Conservation (phyloP, 2,888 invertebrate genomes). For the Leucophenga montana region DNA sequence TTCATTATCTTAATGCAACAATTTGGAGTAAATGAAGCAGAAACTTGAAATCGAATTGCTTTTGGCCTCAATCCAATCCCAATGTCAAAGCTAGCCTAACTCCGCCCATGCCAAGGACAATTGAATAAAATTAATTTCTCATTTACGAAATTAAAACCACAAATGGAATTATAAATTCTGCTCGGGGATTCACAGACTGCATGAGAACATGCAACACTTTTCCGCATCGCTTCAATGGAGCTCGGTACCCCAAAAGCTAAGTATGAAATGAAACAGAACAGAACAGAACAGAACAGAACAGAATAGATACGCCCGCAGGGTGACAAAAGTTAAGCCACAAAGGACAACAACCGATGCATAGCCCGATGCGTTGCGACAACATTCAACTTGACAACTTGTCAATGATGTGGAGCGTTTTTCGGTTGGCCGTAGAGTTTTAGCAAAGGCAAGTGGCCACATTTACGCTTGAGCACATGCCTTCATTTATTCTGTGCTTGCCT, state of each 20-base stretch:
- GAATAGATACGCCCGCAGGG: constrained; percentile 56
- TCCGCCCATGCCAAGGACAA: constrained; percentile 34
- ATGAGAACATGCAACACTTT: constrained; percentile 36
- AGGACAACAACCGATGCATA: constrained; percentile 38
- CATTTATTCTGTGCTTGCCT: no score
- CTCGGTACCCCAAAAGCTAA: neutral
- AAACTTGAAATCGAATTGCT: neutral
- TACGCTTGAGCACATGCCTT: constrained; percentile 40
- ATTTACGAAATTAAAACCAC: constrained; percentile 66
- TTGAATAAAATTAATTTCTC: constrained; percentile 66
- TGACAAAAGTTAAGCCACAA: constrained; percentile 65
- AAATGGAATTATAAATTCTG: constrained; percentile 67
- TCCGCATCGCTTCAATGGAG: constrained; percentile 7
- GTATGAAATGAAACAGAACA: constrained; percentile 3
- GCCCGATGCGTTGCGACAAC: no score
- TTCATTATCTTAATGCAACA: constrained; percentile 33
- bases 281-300: constrained; percentile 22
- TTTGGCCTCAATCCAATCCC: constrained; percentile 25
- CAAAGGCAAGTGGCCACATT: constrained; percentile 46
- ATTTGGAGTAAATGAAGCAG: constrained; percentile 53
- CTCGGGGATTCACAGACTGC: constrained; percentile 35
- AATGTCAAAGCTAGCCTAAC: neutral
- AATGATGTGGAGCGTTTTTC: constrained; percentile 26
- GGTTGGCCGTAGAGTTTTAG: constrained; percentile 7
- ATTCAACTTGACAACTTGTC: constrained; percentile 57